Evolutionary conservation across 2,797 vertebrate genomes (phyloP), one percentile per base, ranked within the genome.

Genomic region (Falco columbarius): DNA sequence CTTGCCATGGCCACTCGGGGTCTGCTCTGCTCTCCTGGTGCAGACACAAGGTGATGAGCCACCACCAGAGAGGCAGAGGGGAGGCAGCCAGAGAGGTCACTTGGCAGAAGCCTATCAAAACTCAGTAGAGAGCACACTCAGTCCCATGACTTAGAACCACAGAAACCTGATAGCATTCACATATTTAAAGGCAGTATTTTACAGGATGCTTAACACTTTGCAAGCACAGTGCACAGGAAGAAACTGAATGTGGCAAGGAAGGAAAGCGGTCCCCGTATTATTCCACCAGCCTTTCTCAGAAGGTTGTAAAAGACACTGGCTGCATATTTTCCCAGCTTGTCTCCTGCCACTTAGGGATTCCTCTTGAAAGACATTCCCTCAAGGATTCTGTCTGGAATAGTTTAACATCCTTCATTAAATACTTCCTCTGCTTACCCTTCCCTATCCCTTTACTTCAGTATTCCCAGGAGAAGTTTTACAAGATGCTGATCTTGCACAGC

Each of bases 321-420:
- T 70, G 73, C 32, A 56, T 94, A 76, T 95, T 94, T 94, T 95
- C 67, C 76, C 88, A 94, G 88, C n/a, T 94, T 90, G 47, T 59
- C 63, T 71, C 74, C 71, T 84, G 32, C 23, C 81, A 93, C 77
- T 76, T 76, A 70, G 46, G 67, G 74, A 87, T 89, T 95, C 70
- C 51, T 82, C 61, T 74, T 87, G 72, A 88, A 89, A 92, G 67
- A 87, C 89, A 89, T 32, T 94, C 88, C 88, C 92, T 73, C 38
- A 76, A 95, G 90, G 38, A 80, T 86, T 93, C 66, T 65, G 30
- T 66, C 66, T 90, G 73, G 44, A 95, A 36, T 66, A 73, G 73
- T 74, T 90, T 76, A 94, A 89, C 44, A 70, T 86, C 71, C 14
- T 56, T 89, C 61, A 85, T 59, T 95, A 90, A 85, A 90, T 65